Base-by-base conservation (phyloP, 1,140 invertebrate species). In the Zeugodacus cucurbitae region DNA sequence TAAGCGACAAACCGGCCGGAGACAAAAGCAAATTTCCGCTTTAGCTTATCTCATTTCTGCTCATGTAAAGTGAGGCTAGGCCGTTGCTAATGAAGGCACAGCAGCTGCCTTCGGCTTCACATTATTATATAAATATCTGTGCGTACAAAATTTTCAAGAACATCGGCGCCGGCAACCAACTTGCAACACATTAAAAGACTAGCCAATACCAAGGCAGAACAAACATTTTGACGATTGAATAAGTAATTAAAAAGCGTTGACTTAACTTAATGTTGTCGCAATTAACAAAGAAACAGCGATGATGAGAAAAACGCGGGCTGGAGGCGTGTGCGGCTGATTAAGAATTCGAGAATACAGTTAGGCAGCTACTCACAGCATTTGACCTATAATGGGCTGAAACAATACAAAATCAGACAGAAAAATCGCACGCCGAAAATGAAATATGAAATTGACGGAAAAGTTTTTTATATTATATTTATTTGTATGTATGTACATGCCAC, bases 191-290 rank as follows among this genome's bases (percentile, higher is more conserved):
- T 22, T 32, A 41, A 4, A 37, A 20, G 67, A 29, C 11, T 0
- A 74, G 22, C 34, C 14, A 74, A 26, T 59, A 14, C 48, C 14
- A 11, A 54, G 11, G 3, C 62, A 29, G 14, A 34, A 67, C 10
- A 14, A 34, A 32, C n/a, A 32, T 62, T n/a, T 62, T 26, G 26
- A n/a, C 0, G 34, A 37, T 37, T 34, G 32, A 41, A 17, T 34
- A 26, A 34, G 29, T 74, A 74, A 74, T 74, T 74, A 74, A 74
- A 37, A 74, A 74, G 7, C 67, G 34, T 37, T 74, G 67, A 74
- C 32, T 74, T 74, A 74, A 74, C 67, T 20, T 74, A 37, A 74
- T 74, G 32, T 74, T 74, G 67, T 74, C 67, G 67, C 67, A 74
- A 74, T 74, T 74, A 74, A 74, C 10, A 34, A 34, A 37, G 14